Conservation (phyloP, 2,888 invertebrate genomes). For the Latrodectus elegans region DNA sequence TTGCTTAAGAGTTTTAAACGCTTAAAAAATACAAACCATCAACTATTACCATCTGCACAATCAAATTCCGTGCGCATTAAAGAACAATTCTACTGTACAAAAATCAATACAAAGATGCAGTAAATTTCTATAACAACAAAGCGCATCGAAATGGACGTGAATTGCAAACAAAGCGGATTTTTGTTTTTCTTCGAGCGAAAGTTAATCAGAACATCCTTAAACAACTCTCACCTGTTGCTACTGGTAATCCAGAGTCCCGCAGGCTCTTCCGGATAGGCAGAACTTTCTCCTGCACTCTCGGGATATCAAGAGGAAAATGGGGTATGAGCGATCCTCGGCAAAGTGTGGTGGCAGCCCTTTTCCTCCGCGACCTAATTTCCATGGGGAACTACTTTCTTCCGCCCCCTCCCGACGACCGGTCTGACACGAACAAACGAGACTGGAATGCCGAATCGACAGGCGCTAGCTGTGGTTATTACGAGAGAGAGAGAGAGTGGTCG, state of each 20-base stretch:
- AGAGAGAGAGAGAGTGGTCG: neutral
- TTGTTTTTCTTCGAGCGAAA: neutral
- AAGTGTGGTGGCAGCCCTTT: slow-evolving; percentile 12
- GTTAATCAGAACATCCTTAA: slow-evolving; percentile 16
- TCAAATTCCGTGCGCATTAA: too few relatives aligned
- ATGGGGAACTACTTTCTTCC: slow-evolving; percentile 46
- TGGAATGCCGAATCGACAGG: slow-evolving; percentile 42
- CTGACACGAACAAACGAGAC: neutral
- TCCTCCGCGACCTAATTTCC: slow-evolving; percentile 58
- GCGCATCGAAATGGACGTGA: too few relatives aligned
- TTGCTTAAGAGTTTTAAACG: too few relatives aligned
- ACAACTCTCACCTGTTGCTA: slow-evolving; percentile 20
- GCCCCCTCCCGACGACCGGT: slow-evolving; percentile 28
- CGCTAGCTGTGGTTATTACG: slow-evolving; percentile 6
- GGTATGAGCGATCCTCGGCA: neutral
- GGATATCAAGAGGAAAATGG: neutral
- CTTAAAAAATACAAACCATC: too few relatives aligned
- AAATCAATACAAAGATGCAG: too few relatives aligned
- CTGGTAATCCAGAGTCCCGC: slow-evolving; percentile 7
- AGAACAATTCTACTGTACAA: too few relatives aligned
- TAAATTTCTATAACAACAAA: too few relatives aligned
- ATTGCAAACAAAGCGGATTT: neutral
- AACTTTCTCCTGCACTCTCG: neutral
- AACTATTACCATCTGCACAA: too few relatives aligned
- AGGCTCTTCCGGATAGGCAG: neutral